Conservation (phyloP, 2,888 invertebrate genomes). For the Euplexia lucipara region DNA sequence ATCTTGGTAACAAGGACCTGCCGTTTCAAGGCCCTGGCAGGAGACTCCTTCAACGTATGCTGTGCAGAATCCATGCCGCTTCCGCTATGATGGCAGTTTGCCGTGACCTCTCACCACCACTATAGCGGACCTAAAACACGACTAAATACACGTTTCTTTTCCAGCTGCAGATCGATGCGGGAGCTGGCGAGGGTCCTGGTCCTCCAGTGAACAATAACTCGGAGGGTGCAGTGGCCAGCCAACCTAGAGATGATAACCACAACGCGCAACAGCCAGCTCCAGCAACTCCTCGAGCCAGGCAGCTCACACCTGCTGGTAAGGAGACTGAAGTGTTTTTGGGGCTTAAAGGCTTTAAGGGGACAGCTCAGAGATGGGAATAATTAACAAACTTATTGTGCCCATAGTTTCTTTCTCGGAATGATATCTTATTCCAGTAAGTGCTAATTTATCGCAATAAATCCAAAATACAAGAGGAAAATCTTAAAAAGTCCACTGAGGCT, state of each 20-base stretch:
- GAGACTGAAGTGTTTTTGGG: background rate
- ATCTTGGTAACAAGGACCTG: too few species aligned
- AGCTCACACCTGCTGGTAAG: slow-evolving; percentile 91
- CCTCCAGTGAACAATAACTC: slow-evolving; percentile 87
- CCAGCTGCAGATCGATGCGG: slow-evolving; percentile 85
- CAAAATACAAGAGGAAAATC: too few species aligned
- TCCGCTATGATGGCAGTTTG: too few species aligned
- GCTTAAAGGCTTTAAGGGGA: background rate
- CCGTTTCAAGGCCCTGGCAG: too few species aligned
- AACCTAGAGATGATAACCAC: slow-evolving; percentile 88
- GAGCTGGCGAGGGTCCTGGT: slow-evolving; percentile 84
- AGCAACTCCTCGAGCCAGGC: slow-evolving; percentile 80
- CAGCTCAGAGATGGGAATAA: background rate
- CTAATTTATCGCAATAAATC: too few species aligned
- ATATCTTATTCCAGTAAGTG: too few species aligned
- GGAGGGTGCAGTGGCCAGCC: slow-evolving; percentile 82
- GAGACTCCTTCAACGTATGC: too few species aligned
- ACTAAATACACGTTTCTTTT: slow-evolving; percentile 30
- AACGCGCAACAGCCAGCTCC: slow-evolving; percentile 81
- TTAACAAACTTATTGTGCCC: too few species aligned
- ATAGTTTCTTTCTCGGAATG: too few species aligned
- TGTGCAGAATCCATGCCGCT: too few species aligned
- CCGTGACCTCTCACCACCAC: too few species aligned
- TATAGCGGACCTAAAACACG: background rate
- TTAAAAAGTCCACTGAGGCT: too few species aligned